These are phyloP conservation scores for Brachypalpus laphriformis DNA, from an alignment of 2,888 invertebrate genomes.

Conservation along the genomic window DNA sequence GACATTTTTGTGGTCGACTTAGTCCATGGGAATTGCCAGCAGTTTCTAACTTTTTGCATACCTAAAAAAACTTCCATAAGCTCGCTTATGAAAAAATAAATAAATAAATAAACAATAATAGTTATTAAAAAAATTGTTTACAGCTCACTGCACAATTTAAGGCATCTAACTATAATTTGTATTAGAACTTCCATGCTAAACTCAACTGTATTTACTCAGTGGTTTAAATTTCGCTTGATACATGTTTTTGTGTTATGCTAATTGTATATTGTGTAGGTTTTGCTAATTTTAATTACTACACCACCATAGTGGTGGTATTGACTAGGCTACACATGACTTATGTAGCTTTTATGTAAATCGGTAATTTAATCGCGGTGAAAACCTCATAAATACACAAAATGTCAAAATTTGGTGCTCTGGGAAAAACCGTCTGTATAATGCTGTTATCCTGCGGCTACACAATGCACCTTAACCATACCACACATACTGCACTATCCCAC, in stretches of 20 bases:
- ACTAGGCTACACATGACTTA: conserved; percentile 34
- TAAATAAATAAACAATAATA: conserved; percentile 2
- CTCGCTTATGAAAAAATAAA: background rate
- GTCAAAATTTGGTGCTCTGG: conserved; percentile 28
- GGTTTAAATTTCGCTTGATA: background rate
- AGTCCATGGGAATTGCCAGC: background rate
- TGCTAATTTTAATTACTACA: conserved; percentile 41
- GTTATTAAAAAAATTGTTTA: background rate
- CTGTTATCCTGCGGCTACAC: conserved; percentile 29
- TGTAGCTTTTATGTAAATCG: conserved; percentile 60
- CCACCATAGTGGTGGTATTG: conserved; percentile 12
- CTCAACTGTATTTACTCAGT: background rate
- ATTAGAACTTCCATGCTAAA: background rate
- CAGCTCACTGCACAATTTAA: background rate
- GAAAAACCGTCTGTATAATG: background rate
- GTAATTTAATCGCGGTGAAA: conserved; percentile 54
- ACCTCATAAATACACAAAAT: conserved; percentile 57
- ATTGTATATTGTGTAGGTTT: too few relatives aligned
- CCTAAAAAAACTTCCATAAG: background rate
- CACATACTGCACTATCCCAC: background rate
- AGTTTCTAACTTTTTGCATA: background rate
- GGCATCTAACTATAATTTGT: background rate
- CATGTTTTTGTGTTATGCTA: conserved; percentile 7
- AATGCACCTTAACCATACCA: conserved; percentile 3
- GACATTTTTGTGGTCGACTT: background rate